Conservation (phyloP, 2,113 vertebrate species). For the Acanthochromis polyacanthus region DNA sequence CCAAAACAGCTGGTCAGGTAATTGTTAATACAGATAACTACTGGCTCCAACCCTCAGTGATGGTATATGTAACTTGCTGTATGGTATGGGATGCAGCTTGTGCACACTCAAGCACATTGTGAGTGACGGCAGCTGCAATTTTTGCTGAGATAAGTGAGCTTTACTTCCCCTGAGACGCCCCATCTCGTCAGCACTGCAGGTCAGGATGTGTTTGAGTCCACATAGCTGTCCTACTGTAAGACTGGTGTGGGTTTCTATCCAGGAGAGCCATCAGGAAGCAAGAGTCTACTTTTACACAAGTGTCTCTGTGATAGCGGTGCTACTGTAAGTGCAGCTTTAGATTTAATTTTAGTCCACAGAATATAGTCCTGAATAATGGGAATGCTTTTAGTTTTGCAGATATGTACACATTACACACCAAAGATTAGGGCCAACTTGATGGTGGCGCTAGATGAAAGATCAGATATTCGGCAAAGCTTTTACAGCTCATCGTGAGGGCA, state of each 20-base stretch:
- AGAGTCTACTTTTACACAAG: neutral
- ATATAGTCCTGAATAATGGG: neutral
- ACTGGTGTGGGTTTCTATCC: neutral
- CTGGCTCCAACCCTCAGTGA: neutral
- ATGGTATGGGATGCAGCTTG: neutral
- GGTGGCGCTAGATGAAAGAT: neutral
- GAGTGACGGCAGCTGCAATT: slow-evolving; percentile 45
- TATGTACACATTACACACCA: neutral
- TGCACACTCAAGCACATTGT: slow-evolving; percentile 1
- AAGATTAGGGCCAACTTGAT: no score
- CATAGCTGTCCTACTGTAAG: neutral
- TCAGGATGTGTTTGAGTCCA: neutral
- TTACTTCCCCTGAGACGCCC: slow-evolving; percentile 54
- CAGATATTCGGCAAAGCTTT: no score
- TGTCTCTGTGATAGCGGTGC: neutral
- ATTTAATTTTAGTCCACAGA: neutral
- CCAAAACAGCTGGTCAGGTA: no score
- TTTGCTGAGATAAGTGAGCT: slow-evolving; percentile 58
- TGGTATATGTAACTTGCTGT: neutral
- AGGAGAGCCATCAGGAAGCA: neutral
- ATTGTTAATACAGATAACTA: neutral
- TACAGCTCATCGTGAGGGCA: no score
- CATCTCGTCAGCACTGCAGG: slow-evolving; percentile 9
- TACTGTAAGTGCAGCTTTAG: neutral
- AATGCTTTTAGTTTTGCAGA: neutral